Evolutionary conservation across 2,797 vertebrate species (phyloP), one percentile per base, ranked within the genome.

Genomic region (Momotus momota): DNA sequence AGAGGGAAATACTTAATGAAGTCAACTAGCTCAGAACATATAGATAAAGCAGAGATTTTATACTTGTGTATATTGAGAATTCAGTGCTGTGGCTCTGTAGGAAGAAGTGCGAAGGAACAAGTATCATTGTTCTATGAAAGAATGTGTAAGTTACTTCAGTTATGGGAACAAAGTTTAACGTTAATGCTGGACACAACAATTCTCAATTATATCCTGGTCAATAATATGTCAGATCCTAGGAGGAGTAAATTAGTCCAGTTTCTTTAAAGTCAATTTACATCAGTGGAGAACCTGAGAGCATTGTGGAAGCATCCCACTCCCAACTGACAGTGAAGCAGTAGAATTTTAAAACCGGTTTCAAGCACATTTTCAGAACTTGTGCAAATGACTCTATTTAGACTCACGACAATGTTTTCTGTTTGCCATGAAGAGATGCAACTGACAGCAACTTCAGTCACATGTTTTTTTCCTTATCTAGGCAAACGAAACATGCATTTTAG

Each of bases 1-100:
- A 77, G 23, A 94, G 86, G 81, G 73, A 96, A 64, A 97, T 35
- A 91, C 29, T 75, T 96, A 93, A 96, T 81, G 91, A 57, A 96
- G 91, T 95, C 91, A 87, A 93, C 81, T 69, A 82, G 55, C 66
- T 88, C 77, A 65, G 77, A 95, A 87, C 10, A 16, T 49, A 95
- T 11, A 91, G 70, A 81, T 81, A 93, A 96, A 91, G 52, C 25
- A 78, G 21, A 86, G 18, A 84, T 84, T 90, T 81, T 84, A 43
- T 91, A 96, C 69, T 31, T 33, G 45, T 45, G 12, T 22, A 35
- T 94, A 35, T 94, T 72, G 60, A 62, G 87, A 97, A 93, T 72
- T 87, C 92, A 86, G 58, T 0, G 0, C 35, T 85, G 60, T 45
- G 25, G 26, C 67, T 77, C 48, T 87, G 72, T 43, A 80, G 41